Conservation (phyloP, 2,888 invertebrate species). For the Labia minor region DNA sequence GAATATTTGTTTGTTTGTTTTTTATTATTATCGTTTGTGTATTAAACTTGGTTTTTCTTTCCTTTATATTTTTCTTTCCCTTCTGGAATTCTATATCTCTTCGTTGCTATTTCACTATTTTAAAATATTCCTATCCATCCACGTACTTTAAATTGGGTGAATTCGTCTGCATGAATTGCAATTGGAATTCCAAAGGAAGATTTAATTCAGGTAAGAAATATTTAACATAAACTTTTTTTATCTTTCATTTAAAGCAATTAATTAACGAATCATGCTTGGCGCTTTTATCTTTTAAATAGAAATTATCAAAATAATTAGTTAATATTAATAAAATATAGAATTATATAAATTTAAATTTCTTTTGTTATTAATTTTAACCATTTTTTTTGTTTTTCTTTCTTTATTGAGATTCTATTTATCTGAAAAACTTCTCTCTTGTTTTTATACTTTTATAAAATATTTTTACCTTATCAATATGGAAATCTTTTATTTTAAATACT, state of each 20-base stretch:
- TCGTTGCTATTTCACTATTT: conserved; percentile 27
- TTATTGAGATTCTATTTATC: no score
- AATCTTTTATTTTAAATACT: no score
- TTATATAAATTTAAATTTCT: no score
- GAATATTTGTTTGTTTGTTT: conserved; percentile 18
- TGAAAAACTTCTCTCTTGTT: no score
- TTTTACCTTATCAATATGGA: no score
- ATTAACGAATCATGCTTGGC: conserved; percentile 26
- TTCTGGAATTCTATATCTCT: conserved; percentile 20
- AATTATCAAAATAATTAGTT: conserved; percentile 24
- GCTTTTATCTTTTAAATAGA: background rate
- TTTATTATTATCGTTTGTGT: conserved; percentile 24
- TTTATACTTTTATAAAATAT: no score
- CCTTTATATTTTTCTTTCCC: conserved; percentile 25
- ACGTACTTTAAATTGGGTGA: conserved; percentile 23
- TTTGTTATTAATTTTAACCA: background rate
- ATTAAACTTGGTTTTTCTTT: conserved; percentile 27
- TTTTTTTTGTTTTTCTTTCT: conserved; percentile 21
- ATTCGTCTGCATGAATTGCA: conserved; percentile 26
- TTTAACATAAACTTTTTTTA: conserved; percentile 25
- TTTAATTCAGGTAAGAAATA: conserved; percentile 20
- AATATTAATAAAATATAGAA: no score
- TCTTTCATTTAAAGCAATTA: conserved; percentile 28
- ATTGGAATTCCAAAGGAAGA: background rate
- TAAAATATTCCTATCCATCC: no score